Base-by-base conservation (phyloP, 1,140 invertebrate genomes). In the Venustaconcha ellipsiformis region DNA sequence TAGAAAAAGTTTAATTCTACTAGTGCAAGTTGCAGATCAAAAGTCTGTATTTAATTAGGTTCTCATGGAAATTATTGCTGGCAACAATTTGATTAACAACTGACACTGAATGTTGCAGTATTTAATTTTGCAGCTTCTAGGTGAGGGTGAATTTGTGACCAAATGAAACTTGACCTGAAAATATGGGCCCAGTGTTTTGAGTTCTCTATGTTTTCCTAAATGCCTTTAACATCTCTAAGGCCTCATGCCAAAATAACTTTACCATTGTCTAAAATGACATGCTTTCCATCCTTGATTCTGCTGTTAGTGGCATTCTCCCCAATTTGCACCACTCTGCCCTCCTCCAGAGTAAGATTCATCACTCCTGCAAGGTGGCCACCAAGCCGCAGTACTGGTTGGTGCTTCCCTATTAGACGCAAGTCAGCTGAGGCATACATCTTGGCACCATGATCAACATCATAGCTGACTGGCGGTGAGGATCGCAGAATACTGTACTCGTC, bases 281-380 rank as follows among this genome's bases (percentile, higher is more conserved):
- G 59, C 3, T 48, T 58, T 17, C 77, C 76, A 62, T 76, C 78
- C 11, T 78, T 72, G 56, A 70, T 80, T 68, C 78, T 67, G 59
- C 78, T 82, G 70, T 85, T 86, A 55, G 81, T 80, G 14, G 85
- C 85, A 37, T 72, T 80, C 5, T 69, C 63, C 14, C 76, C 81
- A 13, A 85, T 78, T 56, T 71, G 65, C 56, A 85, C 60, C 37
- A 30, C 56, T 26, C 75, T 73, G 1, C 70, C 77, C 30, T 80
- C 79, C 55, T 82, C 85, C 69, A 86, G 56, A 1, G 83, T 86
- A 30, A 86, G 69, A 65, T 86, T 86, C 77, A 83, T 80, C 58
- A 85, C 82, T 26, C 85, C 85, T 57, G 37, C 37, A 48, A 48
- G 37, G 37, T 48, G 37, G 37, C 37, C 37, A 48, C 6, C 37